Evolutionary conservation across 2,797 vertebrate species (phyloP), one percentile per base, ranked within the genome.

Genomic region (Acanthis flammea): DNA sequence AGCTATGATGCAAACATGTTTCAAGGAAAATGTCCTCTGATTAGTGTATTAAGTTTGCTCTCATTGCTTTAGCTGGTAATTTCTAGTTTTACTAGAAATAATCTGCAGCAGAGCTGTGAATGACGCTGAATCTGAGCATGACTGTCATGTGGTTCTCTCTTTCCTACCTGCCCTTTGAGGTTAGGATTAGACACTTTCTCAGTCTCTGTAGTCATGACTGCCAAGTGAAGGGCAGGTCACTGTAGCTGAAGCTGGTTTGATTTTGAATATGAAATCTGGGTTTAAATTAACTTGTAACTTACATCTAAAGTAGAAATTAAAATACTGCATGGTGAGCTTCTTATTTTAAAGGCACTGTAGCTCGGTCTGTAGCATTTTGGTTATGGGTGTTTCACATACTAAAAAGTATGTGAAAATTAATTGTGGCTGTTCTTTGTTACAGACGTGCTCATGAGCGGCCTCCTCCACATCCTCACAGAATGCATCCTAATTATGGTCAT

Each of bases 401-500:
- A 23, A 48, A 17, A 75, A 45, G 6, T 33, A 37, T 14, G 7
- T 75, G 58, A 62, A 62, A 61, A 61, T 45, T 68, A 86, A 93
- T 58, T 71, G 22, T 50, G 95, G 67, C 88, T 90, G 81, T 86
- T 96, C 91, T 96, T 96, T 97, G 79, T 54, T 88, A 6, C 93
- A 99, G 99, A 89, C 98, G 99, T 95, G 99, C 99, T 95, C 99
- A 99, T 39, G 99, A 99, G 97, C 98, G 99, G 51, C 99, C 99
- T 44, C 99, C 99, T 45, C 99, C 99, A 1, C 99, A 99, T 95
- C 99, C 99, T 53, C 99, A 99, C 97, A 98, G 99, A 98, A 99
- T 99, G 99, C 99, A 99, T 96, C 99, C 99, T 53, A 99, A 99
- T 97, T 99, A 99, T 7, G 99, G 99, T 78, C 99, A 99, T 4